Conservation (phyloP, 92 coral and sea anemone species). For the Phenganax stokvisi region DNA sequence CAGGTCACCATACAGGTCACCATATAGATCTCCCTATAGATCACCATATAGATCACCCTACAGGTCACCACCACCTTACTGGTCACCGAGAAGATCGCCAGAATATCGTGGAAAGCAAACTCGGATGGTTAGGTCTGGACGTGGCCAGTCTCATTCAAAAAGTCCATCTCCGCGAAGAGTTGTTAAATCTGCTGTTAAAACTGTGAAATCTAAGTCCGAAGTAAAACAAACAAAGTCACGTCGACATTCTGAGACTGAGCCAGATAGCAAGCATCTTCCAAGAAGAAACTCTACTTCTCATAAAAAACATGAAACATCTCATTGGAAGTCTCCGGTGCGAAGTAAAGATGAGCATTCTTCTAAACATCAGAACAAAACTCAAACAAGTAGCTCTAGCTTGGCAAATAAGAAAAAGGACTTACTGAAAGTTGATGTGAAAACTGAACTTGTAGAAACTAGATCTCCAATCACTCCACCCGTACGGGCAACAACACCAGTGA, state of each 20-base stretch:
- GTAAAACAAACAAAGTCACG: slow-evolving; percentile 2
- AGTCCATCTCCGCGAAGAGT: slow-evolving; percentile 31
- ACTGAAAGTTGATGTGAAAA: slow-evolving; percentile 10
- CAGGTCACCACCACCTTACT: slow-evolving; percentile 70
- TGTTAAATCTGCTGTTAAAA: slow-evolving; percentile 14
- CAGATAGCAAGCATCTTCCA: slow-evolving; percentile 16
- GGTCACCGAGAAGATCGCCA: slow-evolving; percentile 50
- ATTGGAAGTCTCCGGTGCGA: slow-evolving; percentile 25
- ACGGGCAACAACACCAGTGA: slow-evolving; percentile 36
- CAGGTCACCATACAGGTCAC: slow-evolving; percentile 65
- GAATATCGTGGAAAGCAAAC: slow-evolving; percentile 12
- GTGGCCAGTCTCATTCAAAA: slow-evolving; percentile 2
- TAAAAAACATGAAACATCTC: slow-evolving; percentile 27
- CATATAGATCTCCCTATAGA: slow-evolving; percentile 61
- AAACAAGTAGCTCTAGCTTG: background rate
- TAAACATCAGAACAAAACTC: background rate
- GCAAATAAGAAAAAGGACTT: slow-evolving; percentile 3
- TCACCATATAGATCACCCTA: slow-evolving; percentile 66
- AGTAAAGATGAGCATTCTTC: slow-evolving; percentile 4
- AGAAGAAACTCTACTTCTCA: slow-evolving; percentile 22
- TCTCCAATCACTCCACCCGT: slow-evolving; percentile 39
- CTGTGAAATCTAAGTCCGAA: slow-evolving; percentile 1
- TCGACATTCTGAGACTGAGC: slow-evolving; percentile 20
- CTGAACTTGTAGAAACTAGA: slow-evolving; percentile 29
- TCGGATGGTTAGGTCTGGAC: slow-evolving; percentile 21